Percentiles rank a stretch among this genome's conserved stretches.
phyloP scores from a whole-genome alignment of 2,888 invertebrate species.

The Agrochola litura region DNA sequence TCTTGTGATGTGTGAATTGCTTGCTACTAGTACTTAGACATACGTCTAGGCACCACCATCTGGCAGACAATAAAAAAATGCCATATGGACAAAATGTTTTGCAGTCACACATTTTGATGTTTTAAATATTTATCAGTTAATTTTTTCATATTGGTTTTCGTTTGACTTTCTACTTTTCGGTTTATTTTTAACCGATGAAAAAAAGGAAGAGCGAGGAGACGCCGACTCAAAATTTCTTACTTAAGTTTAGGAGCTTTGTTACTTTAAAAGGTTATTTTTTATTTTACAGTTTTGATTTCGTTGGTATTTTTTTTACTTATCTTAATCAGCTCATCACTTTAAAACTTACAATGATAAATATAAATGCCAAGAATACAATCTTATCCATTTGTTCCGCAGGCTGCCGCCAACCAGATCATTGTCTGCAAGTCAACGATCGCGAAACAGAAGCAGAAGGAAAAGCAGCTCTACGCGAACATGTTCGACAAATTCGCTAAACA shows the following conservation, averaged over 20 bases:
- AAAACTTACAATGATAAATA: not conserved
- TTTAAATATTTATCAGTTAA: too few species aligned
- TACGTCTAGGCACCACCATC: too few species aligned
- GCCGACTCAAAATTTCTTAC: too few species aligned
- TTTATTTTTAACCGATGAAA: too few species aligned
- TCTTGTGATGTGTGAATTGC: not conserved
- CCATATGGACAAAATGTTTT: too few species aligned
- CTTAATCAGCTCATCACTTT: not conserved
- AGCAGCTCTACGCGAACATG: slow-evolving; percentile 97
- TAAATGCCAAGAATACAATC: not conserved
- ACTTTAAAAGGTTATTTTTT: too few species aligned
- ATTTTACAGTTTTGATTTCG: too few species aligned
- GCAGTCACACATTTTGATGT: too few species aligned
- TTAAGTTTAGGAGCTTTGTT: too few species aligned
- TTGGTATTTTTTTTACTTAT: too few species aligned
- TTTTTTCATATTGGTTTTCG: not conserved
- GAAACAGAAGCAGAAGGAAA: slow-evolving; percentile 95
- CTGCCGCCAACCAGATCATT: slow-evolving; percentile 94
- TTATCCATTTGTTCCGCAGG: slow-evolving; percentile 78
- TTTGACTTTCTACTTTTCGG: not conserved
- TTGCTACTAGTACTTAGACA: not conserved
- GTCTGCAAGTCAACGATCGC: slow-evolving; percentile 94
- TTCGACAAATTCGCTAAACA: slow-evolving; percentile 97
- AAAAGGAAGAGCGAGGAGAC: too few species aligned
- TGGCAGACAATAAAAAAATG: too few species aligned